Base-by-base conservation (phyloP, 2,113 vertebrate genomes). In the Pelusios castaneus region DNA sequence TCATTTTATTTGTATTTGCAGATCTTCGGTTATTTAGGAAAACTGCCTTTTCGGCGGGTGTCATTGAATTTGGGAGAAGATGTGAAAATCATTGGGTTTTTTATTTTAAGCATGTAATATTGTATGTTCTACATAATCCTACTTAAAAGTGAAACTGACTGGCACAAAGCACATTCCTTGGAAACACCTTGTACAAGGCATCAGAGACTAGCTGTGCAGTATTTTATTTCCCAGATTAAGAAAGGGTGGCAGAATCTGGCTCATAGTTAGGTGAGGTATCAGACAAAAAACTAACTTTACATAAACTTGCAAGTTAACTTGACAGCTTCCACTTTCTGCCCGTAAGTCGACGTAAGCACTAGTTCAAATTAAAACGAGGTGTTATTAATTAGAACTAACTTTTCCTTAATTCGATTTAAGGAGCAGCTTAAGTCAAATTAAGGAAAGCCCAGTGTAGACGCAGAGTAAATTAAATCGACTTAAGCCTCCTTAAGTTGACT, bases 161-260 rank as follows among this genome's bases (percentile, higher is more conserved):
- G 60, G 49, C 29, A 8, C 38, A n/a, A 52, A 60, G 82, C 49
- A 1, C 17, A 56, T 79, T 43, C 51, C 24, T 60, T 5, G 0
- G 13, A 56, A 75, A 9, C 45, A 3, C 63, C 84, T 60, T 6
- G 0, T 38, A 25, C 29, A 2, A 24, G 43, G 13, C 22, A 10
- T 45, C 80, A 2, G 29, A 75, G 10, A 43, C 38, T 43, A 43
- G 25, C 5, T 8, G 5, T 75, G 38, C 70, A 27, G 55, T 10
- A 49, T 77, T 6, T 8, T 0, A 25, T 5, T 0, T 14, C 47
- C 54, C 43, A 88, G 45, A 3, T 8, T n/a, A 58, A 70, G 43
- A 82, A 54, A 73, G 0, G 0, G 43, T 0, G 0, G 4, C 22
- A 51, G 67, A 88, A 45, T 13, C 13, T 25, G 2, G 0, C 56